Conservation (phyloP, 2,888 invertebrate genomes). For the Melieria picta region DNA sequence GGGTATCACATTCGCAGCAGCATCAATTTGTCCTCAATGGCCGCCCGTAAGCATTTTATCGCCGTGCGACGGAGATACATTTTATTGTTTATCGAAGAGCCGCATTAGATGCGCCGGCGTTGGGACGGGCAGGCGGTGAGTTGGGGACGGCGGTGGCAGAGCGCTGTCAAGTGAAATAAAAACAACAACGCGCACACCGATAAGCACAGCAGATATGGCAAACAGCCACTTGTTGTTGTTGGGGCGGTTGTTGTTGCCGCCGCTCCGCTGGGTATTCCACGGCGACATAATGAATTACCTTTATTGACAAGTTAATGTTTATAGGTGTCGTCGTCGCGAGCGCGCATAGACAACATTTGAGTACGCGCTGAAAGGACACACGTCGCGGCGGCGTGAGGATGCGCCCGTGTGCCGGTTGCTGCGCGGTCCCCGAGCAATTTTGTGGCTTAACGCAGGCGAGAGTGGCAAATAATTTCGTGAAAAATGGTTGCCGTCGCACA, state of each 20-base stretch:
- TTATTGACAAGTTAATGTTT: constrained; percentile 67
- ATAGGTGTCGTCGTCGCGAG: constrained; percentile 55
- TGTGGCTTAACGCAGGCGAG: constrained; percentile 18
- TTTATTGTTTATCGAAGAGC: constrained; percentile 57
- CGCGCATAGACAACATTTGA: not conserved
- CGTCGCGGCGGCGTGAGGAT: not conserved
- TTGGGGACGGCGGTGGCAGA: no score
- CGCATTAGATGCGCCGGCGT: constrained; percentile 1
- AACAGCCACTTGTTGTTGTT: constrained; percentile 13
- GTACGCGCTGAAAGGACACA: not conserved
- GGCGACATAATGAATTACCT: constrained; percentile 66
- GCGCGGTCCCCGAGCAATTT: constrained; percentile 31
- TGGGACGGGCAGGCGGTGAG: constrained; percentile 1
- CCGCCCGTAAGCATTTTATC: constrained; percentile 42
- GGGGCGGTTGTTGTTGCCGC: constrained; percentile 26
- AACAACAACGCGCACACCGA: constrained; percentile 5
- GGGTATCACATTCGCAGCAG: constrained; percentile 21
- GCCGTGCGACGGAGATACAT: constrained; percentile 43
- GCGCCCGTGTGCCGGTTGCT: not conserved
- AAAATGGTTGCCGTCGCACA: constrained; percentile 22
- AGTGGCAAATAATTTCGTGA: constrained; percentile 22
- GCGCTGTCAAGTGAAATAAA: not conserved
- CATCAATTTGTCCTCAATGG: constrained; percentile 31
- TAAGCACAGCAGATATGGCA: not conserved
- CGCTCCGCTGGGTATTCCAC: constrained; percentile 32